Conservation (phyloP, 1,140 invertebrate genomes). For the Dendrolimus kikuchii region DNA sequence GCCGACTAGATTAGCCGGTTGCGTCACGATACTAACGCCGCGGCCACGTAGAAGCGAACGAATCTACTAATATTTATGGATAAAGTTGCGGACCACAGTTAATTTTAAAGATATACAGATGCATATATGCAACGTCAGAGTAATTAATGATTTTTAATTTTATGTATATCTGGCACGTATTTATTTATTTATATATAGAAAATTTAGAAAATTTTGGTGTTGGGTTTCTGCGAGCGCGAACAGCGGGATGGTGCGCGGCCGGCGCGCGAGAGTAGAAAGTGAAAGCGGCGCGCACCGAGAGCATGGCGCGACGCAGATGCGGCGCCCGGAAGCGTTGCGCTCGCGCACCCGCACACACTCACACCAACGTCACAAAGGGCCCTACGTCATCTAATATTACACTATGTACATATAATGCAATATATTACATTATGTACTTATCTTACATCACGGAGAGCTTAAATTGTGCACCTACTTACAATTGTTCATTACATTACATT, state of each 20-base stretch:
- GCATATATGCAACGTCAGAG: too few species aligned
- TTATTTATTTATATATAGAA: conserved; percentile 22
- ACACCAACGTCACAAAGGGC: conserved; percentile 41
- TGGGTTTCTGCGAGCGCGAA: conserved; percentile 33
- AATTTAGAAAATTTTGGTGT: conserved; percentile 49
- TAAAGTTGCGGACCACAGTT: conserved; percentile 9
- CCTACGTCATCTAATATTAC: conserved; percentile 22
- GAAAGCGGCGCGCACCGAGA: conserved; percentile 40
- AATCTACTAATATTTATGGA: conserved; percentile 41
- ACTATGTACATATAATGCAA: not conserved
- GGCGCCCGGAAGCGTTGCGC: conserved; percentile 59
- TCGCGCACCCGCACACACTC: conserved; percentile 21
- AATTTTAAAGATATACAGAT: conserved; percentile 2
- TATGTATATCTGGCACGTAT: not conserved
- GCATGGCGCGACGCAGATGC: conserved; percentile 55
- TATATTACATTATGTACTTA: too few species aligned
- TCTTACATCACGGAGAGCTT: too few species aligned
- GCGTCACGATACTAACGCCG: conserved; percentile 57
- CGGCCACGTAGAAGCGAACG: conserved; percentile 38
- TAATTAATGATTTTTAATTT: not conserved
- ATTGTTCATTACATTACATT: too few species aligned
- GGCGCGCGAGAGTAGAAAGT: conserved; percentile 58
- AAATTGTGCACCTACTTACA: too few species aligned
- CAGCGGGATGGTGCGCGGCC: conserved; percentile 40
- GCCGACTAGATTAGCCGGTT: conserved; percentile 70